phyloP scores from a whole-genome alignment of 2,888 invertebrate species.

The Noctuana brunneofusca region DNA sequence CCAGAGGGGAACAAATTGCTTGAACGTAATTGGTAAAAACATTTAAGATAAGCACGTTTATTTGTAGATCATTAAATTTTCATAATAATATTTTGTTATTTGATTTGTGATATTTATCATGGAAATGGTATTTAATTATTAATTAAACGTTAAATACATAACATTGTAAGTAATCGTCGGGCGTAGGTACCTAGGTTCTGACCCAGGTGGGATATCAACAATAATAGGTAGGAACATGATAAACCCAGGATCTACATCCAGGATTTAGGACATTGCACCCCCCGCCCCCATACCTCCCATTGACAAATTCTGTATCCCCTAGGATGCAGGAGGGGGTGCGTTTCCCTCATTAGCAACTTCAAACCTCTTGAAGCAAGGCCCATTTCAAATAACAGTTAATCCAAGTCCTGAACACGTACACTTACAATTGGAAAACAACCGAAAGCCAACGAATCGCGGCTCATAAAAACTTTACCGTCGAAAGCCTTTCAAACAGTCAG shows the following conservation, averaged over 20 bases:
- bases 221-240: too few species aligned
- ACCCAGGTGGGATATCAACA: too few species aligned
- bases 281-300: too few species aligned
- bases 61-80: slow-evolving; percentile 2
- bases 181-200: too few species aligned
- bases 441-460: neutral
- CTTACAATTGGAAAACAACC: neutral
- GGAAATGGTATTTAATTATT: neutral
- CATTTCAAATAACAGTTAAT: neutral
- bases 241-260: too few species aligned
- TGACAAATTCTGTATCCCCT: too few species aligned
- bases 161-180: too few species aligned
- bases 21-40: slow-evolving; percentile 26
- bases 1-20: slow-evolving; percentile 34
- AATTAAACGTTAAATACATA: too few species aligned
- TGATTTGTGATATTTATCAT: neutral
- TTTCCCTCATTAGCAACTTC: too few species aligned
- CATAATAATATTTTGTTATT: neutral
- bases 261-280: too few species aligned
- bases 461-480: slow-evolving; percentile 17
- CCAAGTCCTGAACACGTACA: neutral
- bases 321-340: too few species aligned
- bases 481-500: slow-evolving; percentile 23
- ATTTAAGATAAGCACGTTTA: slow-evolving; percentile 2
- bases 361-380: neutral